Evolutionary conservation across 2,888 invertebrate species (phyloP), one percentile per base, ranked within the genome.

Genomic region (Troides aeacus): DNA sequence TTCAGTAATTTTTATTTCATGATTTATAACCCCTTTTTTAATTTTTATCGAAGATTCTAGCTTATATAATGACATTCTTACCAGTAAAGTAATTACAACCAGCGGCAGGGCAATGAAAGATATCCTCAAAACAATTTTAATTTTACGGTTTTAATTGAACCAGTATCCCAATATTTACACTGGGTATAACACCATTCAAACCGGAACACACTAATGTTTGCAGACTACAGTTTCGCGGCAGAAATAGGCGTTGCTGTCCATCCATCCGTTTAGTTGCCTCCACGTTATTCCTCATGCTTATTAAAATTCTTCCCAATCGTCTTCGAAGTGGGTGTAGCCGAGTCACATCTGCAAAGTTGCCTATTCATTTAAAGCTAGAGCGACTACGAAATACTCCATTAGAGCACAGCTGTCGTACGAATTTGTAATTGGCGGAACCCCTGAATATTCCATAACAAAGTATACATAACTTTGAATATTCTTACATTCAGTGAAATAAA

Each of bases 291-390:
- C 17, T 39, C 30, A 53, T 56, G 39, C 39, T 58, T 68, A 57
- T 68, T 63, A 58, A 68, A 68, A 68, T 64, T 64, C 23, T 42
- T 42, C 21, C 60, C 60, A 21, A 75, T 64, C 50, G 64, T 68
- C 76, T 75, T 61, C 75, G 75, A 72, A 23, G 64, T 62, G 62
- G 46, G 57, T 62, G 62, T 68, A 53, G 59, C 46, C 57, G 62
- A 80, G 85, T 76, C 88, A 86, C 89, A 90, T 89, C 90, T 89
- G 89, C 83, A 79, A 79, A 83, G 77, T 76, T 78, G 78, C 81
- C 81, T 84, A 82, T 86, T 87, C 87, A 88, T 89, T 89, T 89
- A 82, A 86, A 88, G 86, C 87, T 85, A 88, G 85, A 88, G 81
- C 84, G 88, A 85, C 84, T 88, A 86, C 87, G 81, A 84, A 88